Evolutionary conservation across 2,888 invertebrate genomes (phyloP).

Genomic region (Conus canariensis): DNA sequence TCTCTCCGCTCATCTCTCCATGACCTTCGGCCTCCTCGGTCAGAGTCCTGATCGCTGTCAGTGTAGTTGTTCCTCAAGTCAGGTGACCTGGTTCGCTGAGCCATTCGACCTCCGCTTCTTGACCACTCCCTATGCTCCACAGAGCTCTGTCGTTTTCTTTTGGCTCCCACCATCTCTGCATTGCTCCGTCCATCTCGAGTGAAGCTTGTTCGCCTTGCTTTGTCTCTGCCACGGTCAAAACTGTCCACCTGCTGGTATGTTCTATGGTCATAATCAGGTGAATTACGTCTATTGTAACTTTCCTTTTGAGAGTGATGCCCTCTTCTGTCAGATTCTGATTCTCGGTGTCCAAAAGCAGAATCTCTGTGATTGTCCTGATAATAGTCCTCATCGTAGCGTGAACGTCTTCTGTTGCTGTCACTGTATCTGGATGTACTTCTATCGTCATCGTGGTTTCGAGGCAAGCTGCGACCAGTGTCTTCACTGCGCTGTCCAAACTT

Average conservation of each 20-base stretch:
- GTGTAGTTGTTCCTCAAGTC: not conserved
- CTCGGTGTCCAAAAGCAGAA: not conserved
- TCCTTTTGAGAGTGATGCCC: conserved; percentile 17
- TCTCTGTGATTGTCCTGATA: conserved; percentile 4
- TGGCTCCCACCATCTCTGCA: not conserved
- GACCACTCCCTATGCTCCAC: conserved; percentile 8
- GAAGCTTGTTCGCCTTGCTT: not conserved
- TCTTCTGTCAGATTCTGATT: conserved; percentile 23
- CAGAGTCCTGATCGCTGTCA: conserved; percentile 43
- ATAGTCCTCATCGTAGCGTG: not conserved
- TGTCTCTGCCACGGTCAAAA: conserved; percentile 10
- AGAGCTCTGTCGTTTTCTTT: conserved; percentile 19
- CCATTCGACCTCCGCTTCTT: not conserved
- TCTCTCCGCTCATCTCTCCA: conserved; percentile 39
- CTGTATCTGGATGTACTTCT: not conserved
- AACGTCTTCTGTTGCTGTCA: not conserved
- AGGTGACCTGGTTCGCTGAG: conserved; percentile 20
- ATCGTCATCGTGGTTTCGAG: not conserved
- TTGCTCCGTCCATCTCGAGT: not conserved
- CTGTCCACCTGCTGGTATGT: not conserved
- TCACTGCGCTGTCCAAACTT: not conserved
- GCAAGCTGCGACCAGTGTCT: not conserved
- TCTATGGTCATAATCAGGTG: conserved; percentile 25
- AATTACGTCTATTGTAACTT: not conserved
- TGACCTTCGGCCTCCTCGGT: conserved; percentile 32